A percentile compares a stretch with the other conserved stretches of the same genome.
These are phyloP conservation scores for Hyppa rectilinea DNA, from an alignment of 2,888 invertebrate species.

Conservation along the genomic window DNA sequence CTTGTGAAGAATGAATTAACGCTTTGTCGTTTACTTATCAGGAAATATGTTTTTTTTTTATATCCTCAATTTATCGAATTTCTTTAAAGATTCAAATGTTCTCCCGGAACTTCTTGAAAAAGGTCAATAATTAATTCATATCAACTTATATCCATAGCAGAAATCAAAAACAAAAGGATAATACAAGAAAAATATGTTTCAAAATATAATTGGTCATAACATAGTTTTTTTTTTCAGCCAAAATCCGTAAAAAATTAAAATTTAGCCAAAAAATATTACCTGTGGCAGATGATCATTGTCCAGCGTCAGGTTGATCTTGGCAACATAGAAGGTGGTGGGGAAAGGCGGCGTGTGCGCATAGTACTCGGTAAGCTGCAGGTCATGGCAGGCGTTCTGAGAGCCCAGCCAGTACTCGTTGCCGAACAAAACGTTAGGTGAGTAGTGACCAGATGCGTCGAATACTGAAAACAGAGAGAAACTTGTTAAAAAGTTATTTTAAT, in stretches of 20 bases:
- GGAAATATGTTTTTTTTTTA: no score
- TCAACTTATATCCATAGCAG: no score
- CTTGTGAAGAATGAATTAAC: no score
- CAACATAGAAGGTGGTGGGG: constrained; percentile 91
- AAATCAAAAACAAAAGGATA: no score
- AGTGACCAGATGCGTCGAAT: constrained; percentile 95
- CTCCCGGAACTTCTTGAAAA: not conserved
- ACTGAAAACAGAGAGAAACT: constrained; percentile 87
- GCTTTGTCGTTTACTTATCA: no score
- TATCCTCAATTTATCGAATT: no score
- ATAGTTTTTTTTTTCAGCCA: no score
- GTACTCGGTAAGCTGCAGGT: constrained; percentile 90
- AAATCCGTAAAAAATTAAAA: not conserved
- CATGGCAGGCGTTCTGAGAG: constrained; percentile 92
- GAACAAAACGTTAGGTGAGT: constrained; percentile 94
- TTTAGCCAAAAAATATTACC: constrained; percentile 75
- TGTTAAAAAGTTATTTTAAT: not conserved
- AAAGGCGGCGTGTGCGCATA: constrained; percentile 91
- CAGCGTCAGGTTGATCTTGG: constrained; percentile 90
- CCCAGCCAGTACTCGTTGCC: constrained; percentile 96
- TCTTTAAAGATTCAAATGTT: not conserved
- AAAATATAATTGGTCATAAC: no score
- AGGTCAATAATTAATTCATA: no score
- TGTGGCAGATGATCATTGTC: constrained; percentile 89
- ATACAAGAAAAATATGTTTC: no score